Evolutionary conservation across 2,113 vertebrate species (phyloP).

Genomic region (Indicator indicator): DNA sequence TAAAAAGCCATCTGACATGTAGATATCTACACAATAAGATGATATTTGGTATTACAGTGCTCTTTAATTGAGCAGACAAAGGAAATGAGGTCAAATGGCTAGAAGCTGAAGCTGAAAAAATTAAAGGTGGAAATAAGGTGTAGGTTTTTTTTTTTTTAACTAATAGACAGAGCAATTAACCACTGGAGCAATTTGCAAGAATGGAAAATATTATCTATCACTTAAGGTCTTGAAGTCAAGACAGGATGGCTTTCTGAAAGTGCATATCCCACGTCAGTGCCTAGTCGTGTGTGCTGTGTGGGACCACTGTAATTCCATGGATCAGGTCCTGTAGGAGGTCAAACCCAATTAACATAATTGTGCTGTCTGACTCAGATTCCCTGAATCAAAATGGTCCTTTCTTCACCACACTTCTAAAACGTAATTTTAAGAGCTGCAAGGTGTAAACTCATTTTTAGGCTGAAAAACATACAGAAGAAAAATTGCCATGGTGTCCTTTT

Average conservation of each 20-base stretch:
- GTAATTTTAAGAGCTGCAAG: background rate
- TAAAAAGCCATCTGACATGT: slow-evolving; percentile 46
- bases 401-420: background rate
- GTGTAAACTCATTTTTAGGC: background rate
- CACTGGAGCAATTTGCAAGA: slow-evolving; percentile 54
- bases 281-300: fast-evolving
- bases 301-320: background rate
- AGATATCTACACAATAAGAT: slow-evolving; percentile 6
- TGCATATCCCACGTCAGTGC: background rate
- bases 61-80: slow-evolving; percentile 54
- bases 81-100: slow-evolving; percentile 35
- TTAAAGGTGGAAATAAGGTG: slow-evolving; percentile 43
- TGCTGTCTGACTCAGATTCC: slow-evolving; percentile 23
- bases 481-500: background rate
- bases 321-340: slow-evolving; percentile 40
- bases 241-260: slow-evolving; percentile 33
- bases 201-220: slow-evolving; percentile 47
- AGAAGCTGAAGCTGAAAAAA: slow-evolving; percentile 23
- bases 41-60: slow-evolving; percentile 31
- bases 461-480: background rate
- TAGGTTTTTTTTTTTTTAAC: background rate
- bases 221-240: slow-evolving; percentile 6
- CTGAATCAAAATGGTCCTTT: background rate
- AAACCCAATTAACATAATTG: slow-evolving; percentile 59
- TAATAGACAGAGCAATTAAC: slow-evolving; percentile 50